Evolutionary conservation across 2,113 vertebrate species (phyloP), one percentile per base, ranked within the genome.

Genomic region (Amblyornis subalaris): DNA sequence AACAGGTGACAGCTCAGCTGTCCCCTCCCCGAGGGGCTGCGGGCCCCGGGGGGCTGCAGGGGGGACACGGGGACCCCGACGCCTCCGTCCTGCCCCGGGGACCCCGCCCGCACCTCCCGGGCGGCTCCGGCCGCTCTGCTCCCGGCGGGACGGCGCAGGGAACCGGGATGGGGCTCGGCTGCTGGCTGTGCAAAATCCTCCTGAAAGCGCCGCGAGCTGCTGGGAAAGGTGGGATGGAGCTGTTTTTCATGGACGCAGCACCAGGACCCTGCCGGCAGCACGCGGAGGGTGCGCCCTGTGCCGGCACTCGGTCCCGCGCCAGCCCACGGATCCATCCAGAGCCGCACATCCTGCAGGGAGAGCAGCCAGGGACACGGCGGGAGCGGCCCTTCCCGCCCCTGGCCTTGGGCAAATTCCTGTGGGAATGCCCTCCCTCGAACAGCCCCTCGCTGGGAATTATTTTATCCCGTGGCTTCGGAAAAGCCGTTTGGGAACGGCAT

Each of bases 1-100:
- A 73, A 96, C 97, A 97, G 97, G 97, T 97, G 97, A 95, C 3
- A 13, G 91, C 90, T 77, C 97, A 97, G 97, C 96, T 97, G 97
- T 91, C 87, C 85, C 31, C 44, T 65, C 81, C 85, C 80, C 90
- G 5, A 1, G 31, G 84, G 74, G 69, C 36, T 31, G 15, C 5
- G 44, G 4, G 0, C 14, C 13, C 57, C 4, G 60, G 26, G 9
- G 28, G 55, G 60, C 44, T 38, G 42, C 24, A 1, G 9, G 25
- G 51, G 70, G 50, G 66, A 33, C 73, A 53, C 26, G 1, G 15
- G 38, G 69, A 73, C 89, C 66, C 33, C 64, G 33, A 0, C 0
- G 17, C 75, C 54, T 33, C 72, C 58, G 6, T 90, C 42, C 80
- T 50, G 55, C 64, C 81, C 84, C n/a, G 1, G 9, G 69, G 75